These are phyloP conservation scores for Pseudomyrmex dendroicus DNA, from an alignment of 1,140 invertebrate genomes.

Conservation along the genomic window DNA sequence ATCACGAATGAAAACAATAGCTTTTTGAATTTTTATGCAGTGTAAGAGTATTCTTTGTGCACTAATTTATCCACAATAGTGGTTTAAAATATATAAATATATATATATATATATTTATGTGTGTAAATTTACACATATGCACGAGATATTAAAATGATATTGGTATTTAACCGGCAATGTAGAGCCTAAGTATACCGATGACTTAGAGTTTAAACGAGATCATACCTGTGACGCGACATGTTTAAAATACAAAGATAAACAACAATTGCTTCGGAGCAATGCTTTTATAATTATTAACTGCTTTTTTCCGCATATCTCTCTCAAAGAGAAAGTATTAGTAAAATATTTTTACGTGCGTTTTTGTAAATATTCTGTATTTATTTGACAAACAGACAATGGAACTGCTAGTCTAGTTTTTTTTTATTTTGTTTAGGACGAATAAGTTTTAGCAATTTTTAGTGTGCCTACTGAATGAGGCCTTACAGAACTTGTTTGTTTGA, in stretches of 20 bases:
- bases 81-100: constrained; percentile 10
- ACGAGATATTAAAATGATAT: constrained; percentile 42
- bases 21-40: constrained; percentile 24
- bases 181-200: constrained; percentile 15
- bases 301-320: not conserved
- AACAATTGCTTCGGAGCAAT: not conserved
- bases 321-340: not conserved
- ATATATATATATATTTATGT: too few species aligned
- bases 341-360: not conserved
- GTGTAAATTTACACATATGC: constrained; percentile 44
- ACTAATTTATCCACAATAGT: constrained; percentile 48
- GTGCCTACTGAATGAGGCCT: constrained; percentile 12
- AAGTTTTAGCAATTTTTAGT: constrained; percentile 14
- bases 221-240: not conserved
- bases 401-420: not conserved
- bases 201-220: constrained; percentile 25
- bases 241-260: constrained; percentile 35
- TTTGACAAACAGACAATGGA: not conserved
- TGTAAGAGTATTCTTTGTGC: constrained; percentile 44
- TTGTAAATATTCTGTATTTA: not conserved
- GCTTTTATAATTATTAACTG: not conserved
- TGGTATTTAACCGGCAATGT: constrained; percentile 8
- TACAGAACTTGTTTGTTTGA: constrained; percentile 28
- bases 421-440: constrained; percentile 24
- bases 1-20: constrained; percentile 32